phyloP scores from a whole-genome alignment of 2,113 vertebrate species.

The Campylorhamphus procurvoides region DNA sequence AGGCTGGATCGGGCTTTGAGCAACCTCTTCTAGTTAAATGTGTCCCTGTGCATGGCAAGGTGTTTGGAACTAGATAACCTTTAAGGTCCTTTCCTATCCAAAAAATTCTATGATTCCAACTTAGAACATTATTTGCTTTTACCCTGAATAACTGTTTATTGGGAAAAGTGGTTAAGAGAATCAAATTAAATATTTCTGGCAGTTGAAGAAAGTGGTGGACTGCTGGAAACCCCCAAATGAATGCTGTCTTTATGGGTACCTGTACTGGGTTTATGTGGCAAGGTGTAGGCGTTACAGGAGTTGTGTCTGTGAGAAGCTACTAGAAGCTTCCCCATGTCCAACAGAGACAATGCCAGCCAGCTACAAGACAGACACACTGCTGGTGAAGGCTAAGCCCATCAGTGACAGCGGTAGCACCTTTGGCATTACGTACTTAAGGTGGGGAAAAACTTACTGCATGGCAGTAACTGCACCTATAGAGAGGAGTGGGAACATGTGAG shows the following conservation, averaged over 20 bases:
- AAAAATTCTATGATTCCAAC: background rate
- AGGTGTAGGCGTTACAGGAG: background rate
- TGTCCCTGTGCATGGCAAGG: background rate
- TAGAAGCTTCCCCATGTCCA: background rate
- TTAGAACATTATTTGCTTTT: background rate
- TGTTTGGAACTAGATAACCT: background rate
- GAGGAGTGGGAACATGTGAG: background rate
- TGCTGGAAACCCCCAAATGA: background rate
- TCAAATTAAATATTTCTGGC: background rate
- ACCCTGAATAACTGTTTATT: background rate
- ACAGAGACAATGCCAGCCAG: background rate
- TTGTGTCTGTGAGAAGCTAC: background rate
- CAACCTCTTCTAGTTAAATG: background rate
- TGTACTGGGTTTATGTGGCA: background rate
- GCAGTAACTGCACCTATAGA: background rate
- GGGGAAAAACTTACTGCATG: background rate
- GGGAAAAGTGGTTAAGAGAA: background rate
- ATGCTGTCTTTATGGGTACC: background rate
- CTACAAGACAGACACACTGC: background rate
- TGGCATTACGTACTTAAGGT: background rate
- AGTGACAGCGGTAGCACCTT: background rate
- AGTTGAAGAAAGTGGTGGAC: background rate
- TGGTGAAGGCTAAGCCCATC: background rate
- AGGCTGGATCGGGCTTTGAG: background rate
- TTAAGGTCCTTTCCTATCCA: background rate